These are phyloP conservation scores for Drosophila recens DNA, from an alignment of 2,888 invertebrate species.

Conservation along the genomic window DNA sequence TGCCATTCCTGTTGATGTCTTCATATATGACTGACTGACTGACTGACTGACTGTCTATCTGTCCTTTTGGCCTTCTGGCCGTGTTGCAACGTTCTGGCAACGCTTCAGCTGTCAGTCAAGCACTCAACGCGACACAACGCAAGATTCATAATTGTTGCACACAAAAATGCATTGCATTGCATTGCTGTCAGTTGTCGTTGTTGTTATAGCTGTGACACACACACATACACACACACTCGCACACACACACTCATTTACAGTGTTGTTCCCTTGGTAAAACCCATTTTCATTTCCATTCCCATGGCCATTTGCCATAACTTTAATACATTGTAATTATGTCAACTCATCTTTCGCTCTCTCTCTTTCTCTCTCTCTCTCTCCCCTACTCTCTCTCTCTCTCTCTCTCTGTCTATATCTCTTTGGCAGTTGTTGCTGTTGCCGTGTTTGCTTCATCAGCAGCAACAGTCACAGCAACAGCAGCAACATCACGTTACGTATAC, in stretches of 20 bases:
- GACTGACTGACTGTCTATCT: constrained; percentile 34
- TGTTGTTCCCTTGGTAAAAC: constrained; percentile 20
- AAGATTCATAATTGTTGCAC: constrained; percentile 72
- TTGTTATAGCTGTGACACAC: constrained; percentile 23
- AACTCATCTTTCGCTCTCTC: constrained; percentile 32
- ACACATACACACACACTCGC: constrained; percentile 1
- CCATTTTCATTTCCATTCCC: constrained; percentile 36
- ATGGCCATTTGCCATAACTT: constrained; percentile 58
- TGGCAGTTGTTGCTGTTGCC: constrained; percentile 14
- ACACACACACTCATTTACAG: neutral
- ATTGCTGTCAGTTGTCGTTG: constrained; percentile 14
- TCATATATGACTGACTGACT: constrained; percentile 50
- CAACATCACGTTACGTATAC: constrained; percentile 56
- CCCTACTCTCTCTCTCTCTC: neutral
- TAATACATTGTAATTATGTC: constrained; percentile 78
- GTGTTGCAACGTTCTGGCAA: constrained; percentile 42
- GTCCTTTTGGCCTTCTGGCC: constrained; percentile 33
- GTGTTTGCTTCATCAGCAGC: constrained; percentile 36
- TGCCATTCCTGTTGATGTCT: constrained; percentile 58
- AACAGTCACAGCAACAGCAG: neutral
- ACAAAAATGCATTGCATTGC: constrained; percentile 38
- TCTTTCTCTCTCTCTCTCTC: neutral
- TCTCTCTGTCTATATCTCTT: neutral
- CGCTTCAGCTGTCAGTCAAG: constrained; percentile 69
- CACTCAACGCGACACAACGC: constrained; percentile 60